Conservation (phyloP, 2,113 vertebrate genomes). For the Pygoscelis adeliae region DNA sequence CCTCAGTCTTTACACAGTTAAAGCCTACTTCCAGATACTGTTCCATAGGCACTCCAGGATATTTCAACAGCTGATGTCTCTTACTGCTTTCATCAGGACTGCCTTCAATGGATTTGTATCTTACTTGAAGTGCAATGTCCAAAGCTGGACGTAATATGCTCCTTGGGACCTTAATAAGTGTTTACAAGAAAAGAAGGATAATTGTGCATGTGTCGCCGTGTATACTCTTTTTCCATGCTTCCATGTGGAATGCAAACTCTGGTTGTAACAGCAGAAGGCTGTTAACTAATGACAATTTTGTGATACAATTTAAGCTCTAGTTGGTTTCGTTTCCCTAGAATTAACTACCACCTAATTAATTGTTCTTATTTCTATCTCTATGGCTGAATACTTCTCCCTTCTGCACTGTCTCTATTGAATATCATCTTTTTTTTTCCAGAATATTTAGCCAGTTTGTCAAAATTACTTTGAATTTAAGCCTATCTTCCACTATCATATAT, state of each 20-base stretch:
- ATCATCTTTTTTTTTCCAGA: not conserved
- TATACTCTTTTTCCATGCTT: not conserved
- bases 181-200: not conserved
- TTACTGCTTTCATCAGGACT: not conserved
- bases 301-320: not conserved
- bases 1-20: not conserved
- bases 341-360: not conserved
- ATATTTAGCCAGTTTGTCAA: not conserved
- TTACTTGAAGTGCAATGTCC: not conserved
- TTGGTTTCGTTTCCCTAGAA: not conserved
- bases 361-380: not conserved
- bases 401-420: not conserved
- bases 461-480: not conserved
- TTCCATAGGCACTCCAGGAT: not conserved
- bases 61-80: not conserved
- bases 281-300: not conserved
- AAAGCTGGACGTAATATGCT: not conserved
- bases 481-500: not conserved
- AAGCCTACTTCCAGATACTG: not conserved
- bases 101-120: not conserved
- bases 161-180: not conserved
- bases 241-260: not conserved
- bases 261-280: not conserved
- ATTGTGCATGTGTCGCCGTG: not conserved
- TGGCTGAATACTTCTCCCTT: not conserved